phyloP scores from a whole-genome alignment of 2,888 invertebrate genomes.

The Troides helena region DNA sequence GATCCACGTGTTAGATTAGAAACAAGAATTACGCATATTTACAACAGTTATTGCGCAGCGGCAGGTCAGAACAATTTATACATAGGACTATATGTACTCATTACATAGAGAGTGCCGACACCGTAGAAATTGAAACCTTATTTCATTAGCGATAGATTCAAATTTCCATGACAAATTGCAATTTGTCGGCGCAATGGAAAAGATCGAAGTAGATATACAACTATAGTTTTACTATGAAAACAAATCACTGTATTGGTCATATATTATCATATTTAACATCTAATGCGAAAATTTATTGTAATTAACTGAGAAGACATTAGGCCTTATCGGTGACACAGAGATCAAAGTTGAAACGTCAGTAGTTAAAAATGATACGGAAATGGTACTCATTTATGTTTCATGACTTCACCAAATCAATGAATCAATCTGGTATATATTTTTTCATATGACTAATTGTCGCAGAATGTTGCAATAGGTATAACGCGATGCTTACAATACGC shows the following conservation, averaged over 20 bases:
- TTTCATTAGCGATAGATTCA: slow-evolving; percentile 11
- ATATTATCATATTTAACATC: background rate
- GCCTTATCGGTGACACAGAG: slow-evolving; percentile 1
- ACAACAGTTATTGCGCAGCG: slow-evolving; percentile 40
- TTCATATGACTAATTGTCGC: slow-evolving; percentile 31
- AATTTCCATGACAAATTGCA: slow-evolving; percentile 6
- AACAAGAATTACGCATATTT: slow-evolving; percentile 38
- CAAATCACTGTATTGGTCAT: background rate
- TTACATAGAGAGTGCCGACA: slow-evolving; percentile 23
- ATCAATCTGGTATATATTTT: slow-evolving; percentile 51
- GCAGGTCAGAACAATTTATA: slow-evolving; percentile 38
- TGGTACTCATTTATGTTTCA: slow-evolving; percentile 60
- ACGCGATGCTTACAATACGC: slow-evolving; percentile 5
- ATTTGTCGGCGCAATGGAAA: background rate
- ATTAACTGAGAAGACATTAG: slow-evolving; percentile 33
- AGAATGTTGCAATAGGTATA: slow-evolving; percentile 17
- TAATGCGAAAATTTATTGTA: slow-evolving; percentile 11
- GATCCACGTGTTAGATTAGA: slow-evolving; percentile 36
- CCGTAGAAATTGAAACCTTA: slow-evolving; percentile 31
- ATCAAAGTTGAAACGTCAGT: slow-evolving; percentile 40
- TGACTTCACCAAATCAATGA: slow-evolving; percentile 56
- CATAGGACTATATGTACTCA: slow-evolving; percentile 31
- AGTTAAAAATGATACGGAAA: slow-evolving; percentile 52
- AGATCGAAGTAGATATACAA: slow-evolving; percentile 5
- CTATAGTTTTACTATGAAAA: slow-evolving; percentile 11